Conservation (phyloP, 2,797 vertebrate genomes). For the Erethizon dorsatum region DNA sequence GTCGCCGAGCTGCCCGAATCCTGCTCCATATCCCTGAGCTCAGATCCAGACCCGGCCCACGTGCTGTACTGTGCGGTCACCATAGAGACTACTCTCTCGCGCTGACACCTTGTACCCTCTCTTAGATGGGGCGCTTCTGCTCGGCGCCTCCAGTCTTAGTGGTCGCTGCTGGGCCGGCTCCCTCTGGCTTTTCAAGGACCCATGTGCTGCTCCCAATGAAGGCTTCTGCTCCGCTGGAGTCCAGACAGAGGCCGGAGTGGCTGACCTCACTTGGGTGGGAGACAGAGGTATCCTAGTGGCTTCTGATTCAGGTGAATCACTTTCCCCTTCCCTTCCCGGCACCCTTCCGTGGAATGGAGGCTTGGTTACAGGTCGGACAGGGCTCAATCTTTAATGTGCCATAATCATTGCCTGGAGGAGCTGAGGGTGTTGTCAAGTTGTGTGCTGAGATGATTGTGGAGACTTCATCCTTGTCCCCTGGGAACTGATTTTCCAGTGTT, state of each 20-base stretch:
- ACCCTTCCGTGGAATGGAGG: background rate
- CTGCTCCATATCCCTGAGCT: background rate
- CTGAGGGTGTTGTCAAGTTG: background rate
- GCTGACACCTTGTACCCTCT: constrained; percentile 12
- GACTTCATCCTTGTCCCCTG: background rate
- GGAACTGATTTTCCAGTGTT: background rate
- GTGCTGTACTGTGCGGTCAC: background rate
- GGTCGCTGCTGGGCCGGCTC: constrained; percentile 97
- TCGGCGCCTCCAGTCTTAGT: constrained; percentile 95
- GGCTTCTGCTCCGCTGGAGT: constrained; percentile 97
- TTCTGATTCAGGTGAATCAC: constrained; percentile 94
- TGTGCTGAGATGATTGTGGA: background rate
- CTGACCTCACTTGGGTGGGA: constrained; percentile 95
- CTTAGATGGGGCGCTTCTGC: constrained; percentile 94
- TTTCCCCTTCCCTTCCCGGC: background rate
- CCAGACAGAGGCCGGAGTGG: constrained; percentile 96
- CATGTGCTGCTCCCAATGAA: constrained; percentile 94
- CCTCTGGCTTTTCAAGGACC: constrained; percentile 96
- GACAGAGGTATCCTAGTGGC: constrained; percentile 93
- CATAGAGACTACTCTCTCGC: constrained; percentile 60
- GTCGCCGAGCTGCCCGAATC: background rate
- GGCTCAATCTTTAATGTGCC: background rate
- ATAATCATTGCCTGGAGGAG: background rate
- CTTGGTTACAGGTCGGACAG: background rate
- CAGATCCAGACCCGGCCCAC: background rate